phyloP scores from a whole-genome alignment of 2,888 invertebrate species.

The Andrena dorsata region DNA sequence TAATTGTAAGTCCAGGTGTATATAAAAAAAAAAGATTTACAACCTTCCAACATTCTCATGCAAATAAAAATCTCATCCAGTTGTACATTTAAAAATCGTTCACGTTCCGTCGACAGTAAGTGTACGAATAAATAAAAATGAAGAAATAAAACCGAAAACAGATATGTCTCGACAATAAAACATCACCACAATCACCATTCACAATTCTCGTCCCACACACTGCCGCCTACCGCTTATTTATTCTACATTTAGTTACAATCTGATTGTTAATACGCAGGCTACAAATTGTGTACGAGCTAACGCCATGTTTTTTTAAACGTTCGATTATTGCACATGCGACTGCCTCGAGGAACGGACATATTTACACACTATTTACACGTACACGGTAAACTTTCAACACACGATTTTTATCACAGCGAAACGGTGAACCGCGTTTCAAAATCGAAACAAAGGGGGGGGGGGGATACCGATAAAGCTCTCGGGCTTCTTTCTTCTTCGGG shows the following conservation, averaged over 20 bases:
- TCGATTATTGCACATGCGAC: conserved; percentile 52
- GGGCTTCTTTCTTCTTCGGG: conserved; percentile 2
- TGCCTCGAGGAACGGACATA: conserved; percentile 41
- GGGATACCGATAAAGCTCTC: neutral
- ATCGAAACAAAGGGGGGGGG: neutral
- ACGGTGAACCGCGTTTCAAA: conserved; percentile 30
- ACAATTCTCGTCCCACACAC: conserved; percentile 7
- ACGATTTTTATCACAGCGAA: conserved; percentile 51
- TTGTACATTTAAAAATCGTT: conserved; percentile 7
- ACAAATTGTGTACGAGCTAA: conserved; percentile 44
- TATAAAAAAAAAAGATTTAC: conserved; percentile 3
- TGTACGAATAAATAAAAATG: neutral
- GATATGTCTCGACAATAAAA: conserved; percentile 1
- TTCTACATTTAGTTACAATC: conserved; percentile 34
- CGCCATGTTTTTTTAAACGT: conserved; percentile 27
- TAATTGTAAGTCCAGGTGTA: neutral
- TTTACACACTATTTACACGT: conserved; percentile 69
- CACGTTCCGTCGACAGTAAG: neutral
- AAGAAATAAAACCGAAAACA: neutral
- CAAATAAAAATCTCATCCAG: neutral
- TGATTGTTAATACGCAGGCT: conserved; percentile 67
- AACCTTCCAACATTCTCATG: neutral
- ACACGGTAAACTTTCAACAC: conserved; percentile 18
- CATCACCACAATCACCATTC: conserved; percentile 1
- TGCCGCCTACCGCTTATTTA: conserved; percentile 26